A percentile compares a stretch with the other conserved stretches of the same genome.
Conservation (phyloP, 1,140 invertebrate species). For the Agraylea sexmaculata region DNA sequence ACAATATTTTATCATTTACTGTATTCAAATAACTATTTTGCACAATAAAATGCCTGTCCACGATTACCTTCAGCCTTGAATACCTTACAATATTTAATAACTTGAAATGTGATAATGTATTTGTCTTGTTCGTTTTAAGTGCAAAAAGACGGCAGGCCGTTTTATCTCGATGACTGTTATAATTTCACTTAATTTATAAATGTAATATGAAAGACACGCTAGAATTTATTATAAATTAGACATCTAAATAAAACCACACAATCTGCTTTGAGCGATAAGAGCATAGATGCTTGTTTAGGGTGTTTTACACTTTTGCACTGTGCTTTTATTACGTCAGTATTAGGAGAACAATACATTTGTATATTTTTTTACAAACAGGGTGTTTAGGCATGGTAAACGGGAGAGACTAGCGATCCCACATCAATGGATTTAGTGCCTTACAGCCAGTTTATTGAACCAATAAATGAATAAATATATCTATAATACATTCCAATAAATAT, state of each 20-base stretch:
- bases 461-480: too few relatives aligned
- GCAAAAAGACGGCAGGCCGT: not conserved
- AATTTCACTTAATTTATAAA: not conserved
- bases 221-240: not conserved
- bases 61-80: too few relatives aligned
- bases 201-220: not conserved
- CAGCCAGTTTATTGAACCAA: slow-evolving; percentile 10
- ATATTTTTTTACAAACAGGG: slow-evolving; percentile 15
- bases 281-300: too few relatives aligned
- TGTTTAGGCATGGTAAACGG: slow-evolving; percentile 6
- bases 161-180: slow-evolving; percentile 2
- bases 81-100: too few relatives aligned
- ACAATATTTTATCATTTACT: too few relatives aligned
- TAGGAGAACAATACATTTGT: not conserved
- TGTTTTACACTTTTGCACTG: not conserved
- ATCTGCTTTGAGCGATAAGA: too few relatives aligned
- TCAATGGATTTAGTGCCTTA: slow-evolving; percentile 16
- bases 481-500: too few relatives aligned
- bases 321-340: slow-evolving; percentile 10
- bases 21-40: too few relatives aligned
- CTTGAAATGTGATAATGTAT: too few relatives aligned
- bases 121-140: too few relatives aligned
- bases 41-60: too few relatives aligned
- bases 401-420: slow-evolving; percentile 9
- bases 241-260: not conserved